Evolutionary conservation across 2,888 invertebrate species (phyloP), one percentile per base, ranked within the genome.

Genomic region (Chrysina gloriosa): DNA sequence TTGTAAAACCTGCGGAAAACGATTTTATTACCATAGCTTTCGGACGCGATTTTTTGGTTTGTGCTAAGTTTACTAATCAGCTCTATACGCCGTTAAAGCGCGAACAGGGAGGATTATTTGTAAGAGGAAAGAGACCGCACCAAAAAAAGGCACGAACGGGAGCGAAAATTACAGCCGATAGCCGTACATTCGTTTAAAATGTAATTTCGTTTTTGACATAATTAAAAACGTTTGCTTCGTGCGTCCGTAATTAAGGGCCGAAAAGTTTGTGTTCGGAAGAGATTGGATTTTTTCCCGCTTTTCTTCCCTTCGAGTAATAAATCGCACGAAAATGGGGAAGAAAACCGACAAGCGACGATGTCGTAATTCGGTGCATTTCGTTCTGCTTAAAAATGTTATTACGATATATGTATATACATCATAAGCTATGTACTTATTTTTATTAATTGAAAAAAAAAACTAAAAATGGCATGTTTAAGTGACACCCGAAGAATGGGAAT

Each of bases 131-230:
- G 23, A 21, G 27, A 3, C 29, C 6, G 45, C 29, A 14, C 34
- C 34, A n/a, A n/a, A n/a, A 14, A 39, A 11, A n/a, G 5, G 42
- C 5, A 42, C 19, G 29, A 50, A 16, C 5, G 25, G 5, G 27
- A 50, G 11, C 25, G 27, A 11, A 50, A 50, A 50, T 50, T 27
- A 27, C 27, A 16, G 21, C 50, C 29, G 29, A 50, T 50, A 29
- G 27, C 14, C 14, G 50, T 50, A n/a, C n/a, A 27, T 50, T 50
- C 29, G 2, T 21, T 27, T 50, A 11, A 29, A 9, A 29, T 4
- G 50, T 25, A 50, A 27, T 29, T 21, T 29, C 29, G 50, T 50
- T 50, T 50, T 25, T 50, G 50, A 27, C 50, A 50, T 50, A 50
- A 50, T 25, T 29, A 50, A 16, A 45, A 45, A 21, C 45, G 21